phyloP scores from a whole-genome alignment of 2,888 invertebrate genomes.

The Saturnia japonica region DNA sequence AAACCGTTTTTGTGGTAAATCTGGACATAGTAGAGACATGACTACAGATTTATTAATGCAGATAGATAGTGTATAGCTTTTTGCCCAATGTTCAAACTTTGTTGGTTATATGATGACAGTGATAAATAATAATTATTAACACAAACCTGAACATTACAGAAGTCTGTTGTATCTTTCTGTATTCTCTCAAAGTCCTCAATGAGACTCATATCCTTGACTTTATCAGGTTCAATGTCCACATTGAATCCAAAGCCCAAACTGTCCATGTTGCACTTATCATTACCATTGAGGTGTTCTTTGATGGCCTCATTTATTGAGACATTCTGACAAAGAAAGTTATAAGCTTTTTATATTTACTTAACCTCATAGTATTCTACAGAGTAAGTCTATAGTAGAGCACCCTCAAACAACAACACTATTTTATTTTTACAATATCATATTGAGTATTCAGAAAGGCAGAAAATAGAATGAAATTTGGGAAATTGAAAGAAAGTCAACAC shows the following conservation, averaged over 20 bases:
- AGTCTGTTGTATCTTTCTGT: constrained; percentile 82
- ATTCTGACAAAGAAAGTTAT: constrained; percentile 59
- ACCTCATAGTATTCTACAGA: background rate
- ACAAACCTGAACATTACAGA: constrained; percentile 74
- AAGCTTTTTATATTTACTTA: background rate
- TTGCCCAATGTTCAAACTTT: background rate
- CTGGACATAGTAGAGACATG: too few relatives aligned
- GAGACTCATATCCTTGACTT: constrained; percentile 69
- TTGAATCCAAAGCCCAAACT: constrained; percentile 75
- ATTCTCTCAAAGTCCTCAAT: constrained; percentile 84
- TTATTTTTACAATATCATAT: background rate
- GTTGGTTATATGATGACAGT: background rate
- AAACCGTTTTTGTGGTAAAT: too few relatives aligned
- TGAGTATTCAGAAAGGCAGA: background rate
- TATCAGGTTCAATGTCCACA: constrained; percentile 70
- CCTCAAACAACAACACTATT: background rate
- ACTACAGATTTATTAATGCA: too few relatives aligned
- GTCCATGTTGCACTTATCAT: constrained; percentile 69
- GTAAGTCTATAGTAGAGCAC: background rate
- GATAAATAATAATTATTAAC: background rate
- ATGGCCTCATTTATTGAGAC: constrained; percentile 62
- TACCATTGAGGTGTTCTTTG: constrained; percentile 71
- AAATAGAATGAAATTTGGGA: background rate
- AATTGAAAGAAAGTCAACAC: background rate
- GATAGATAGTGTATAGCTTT: background rate